Evolutionary conservation across 2,113 vertebrate genomes (phyloP).

Genomic region (Otus sunia): DNA sequence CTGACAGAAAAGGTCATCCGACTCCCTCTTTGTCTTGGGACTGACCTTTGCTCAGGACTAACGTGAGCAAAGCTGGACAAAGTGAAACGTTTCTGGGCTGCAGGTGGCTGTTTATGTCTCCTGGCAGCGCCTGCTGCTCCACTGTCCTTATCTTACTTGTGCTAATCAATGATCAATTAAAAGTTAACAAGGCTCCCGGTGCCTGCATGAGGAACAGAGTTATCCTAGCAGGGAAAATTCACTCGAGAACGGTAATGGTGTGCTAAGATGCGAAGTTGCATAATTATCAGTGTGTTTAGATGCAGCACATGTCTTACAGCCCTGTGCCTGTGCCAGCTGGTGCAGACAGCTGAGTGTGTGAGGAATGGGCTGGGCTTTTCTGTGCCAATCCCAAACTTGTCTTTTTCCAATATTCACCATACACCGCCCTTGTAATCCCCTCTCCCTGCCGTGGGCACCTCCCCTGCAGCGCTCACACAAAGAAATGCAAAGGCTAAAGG

Average conservation of each 20-base stretch:
- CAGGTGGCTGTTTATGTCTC: neutral
- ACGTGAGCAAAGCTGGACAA: rapidly evolving
- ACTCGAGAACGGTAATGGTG: rapidly evolving
- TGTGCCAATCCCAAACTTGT: rapidly evolving
- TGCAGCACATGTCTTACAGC: rapidly evolving
- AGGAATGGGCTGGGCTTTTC: neutral
- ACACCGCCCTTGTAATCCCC: neutral
- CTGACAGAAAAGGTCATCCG: neutral
- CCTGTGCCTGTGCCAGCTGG: neutral
- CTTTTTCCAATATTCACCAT: neutral
- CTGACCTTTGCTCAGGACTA: neutral
- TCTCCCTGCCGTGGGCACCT: neutral
- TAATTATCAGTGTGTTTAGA: neutral
- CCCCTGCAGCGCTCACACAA: neutral
- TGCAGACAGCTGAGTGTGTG: neutral
- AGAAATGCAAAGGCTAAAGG: neutral
- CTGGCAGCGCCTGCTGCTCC: neutral
- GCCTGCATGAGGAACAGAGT: neutral
- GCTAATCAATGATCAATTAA: neutral
- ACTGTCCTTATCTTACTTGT: neutral
- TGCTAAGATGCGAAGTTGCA: neutral
- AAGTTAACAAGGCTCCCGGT: neutral
- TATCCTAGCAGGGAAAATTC: neutral
- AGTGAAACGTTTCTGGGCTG: neutral
- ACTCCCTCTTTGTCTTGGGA: neutral